A percentile compares a stretch with the other conserved stretches of the same genome.
phyloP scores from a whole-genome alignment of 1,140 invertebrate genomes.

The Zaprionus vittiger region DNA sequence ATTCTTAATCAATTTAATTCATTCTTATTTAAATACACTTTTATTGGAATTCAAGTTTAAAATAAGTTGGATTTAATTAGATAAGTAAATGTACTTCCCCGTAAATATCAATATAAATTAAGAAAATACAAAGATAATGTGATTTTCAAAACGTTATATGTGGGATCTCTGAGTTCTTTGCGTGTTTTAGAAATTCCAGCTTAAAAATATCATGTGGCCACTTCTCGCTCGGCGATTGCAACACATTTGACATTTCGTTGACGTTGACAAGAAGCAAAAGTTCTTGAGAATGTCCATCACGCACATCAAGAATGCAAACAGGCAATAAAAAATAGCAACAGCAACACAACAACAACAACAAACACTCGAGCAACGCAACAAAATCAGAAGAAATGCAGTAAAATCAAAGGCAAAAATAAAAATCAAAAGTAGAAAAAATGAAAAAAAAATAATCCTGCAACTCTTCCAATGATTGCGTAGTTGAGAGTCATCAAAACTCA shows the following conservation, averaged over 20 bases:
- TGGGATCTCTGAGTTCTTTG: background rate
- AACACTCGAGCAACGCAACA: constrained; percentile 31
- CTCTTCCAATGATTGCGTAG: constrained; percentile 54
- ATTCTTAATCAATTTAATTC: no score
- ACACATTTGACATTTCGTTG: constrained; percentile 67
- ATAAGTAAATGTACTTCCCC: no score
- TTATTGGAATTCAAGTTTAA: background rate
- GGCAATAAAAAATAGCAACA: constrained; percentile 41
- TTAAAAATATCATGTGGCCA: constrained; percentile 48
- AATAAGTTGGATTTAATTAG: background rate
- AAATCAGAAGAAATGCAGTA: constrained; percentile 57
- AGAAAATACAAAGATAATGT: background rate
- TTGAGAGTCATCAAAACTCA: constrained; percentile 50
- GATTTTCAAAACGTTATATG: background rate
- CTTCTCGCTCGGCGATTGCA: constrained; percentile 51
- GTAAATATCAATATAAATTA: background rate
- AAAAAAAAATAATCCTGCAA: constrained; percentile 46
- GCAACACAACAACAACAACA: constrained; percentile 5
- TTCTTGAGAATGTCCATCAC: constrained; percentile 76
- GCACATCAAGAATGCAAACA: constrained; percentile 48
- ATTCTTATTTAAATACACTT: background rate
- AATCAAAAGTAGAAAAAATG: constrained; percentile 17
- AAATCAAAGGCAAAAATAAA: constrained; percentile 43
- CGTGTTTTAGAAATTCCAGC: constrained; percentile 46
- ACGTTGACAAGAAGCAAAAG: constrained; percentile 59